Conservation (phyloP, 2,797 vertebrate species). For the Chaetophractus vellerosus region DNA sequence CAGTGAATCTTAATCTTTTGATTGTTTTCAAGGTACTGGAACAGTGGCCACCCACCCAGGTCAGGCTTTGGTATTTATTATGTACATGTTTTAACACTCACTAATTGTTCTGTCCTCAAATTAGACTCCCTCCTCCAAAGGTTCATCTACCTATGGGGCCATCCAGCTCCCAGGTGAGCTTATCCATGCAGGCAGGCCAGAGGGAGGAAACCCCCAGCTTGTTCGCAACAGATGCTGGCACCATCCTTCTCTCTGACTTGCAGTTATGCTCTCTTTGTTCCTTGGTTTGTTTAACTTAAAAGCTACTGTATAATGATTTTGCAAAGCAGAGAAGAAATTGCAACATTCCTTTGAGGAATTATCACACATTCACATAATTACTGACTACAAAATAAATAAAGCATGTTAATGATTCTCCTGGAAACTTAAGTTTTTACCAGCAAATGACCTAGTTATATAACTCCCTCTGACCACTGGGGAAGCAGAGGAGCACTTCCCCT, state of each 20-base stretch:
- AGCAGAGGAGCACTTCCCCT: neutral
- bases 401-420: neutral
- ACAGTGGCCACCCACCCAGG: neutral
- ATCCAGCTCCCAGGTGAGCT: neutral
- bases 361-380: neutral
- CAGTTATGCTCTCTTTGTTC: neutral
- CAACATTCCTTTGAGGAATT: neutral
- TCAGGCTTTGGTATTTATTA: neutral
- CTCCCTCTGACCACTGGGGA: neutral
- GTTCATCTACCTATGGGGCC: neutral
- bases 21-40: neutral
- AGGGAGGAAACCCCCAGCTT: neutral
- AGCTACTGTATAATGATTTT: slow-evolving; percentile 1
- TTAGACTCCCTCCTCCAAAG: neutral
- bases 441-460: too few species aligned
- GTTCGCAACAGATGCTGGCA: neutral
- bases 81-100: accelerated
- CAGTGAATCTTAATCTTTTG: too few species aligned
- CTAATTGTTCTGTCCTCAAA: neutral
- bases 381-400: neutral
- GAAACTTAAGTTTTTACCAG: neutral
- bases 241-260: neutral
- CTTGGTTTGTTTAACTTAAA: neutral
- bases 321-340: slow-evolving; percentile 36
- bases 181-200: accelerated